Conservation (phyloP, 2,888 invertebrate species). For the Pandemis corylana region DNA sequence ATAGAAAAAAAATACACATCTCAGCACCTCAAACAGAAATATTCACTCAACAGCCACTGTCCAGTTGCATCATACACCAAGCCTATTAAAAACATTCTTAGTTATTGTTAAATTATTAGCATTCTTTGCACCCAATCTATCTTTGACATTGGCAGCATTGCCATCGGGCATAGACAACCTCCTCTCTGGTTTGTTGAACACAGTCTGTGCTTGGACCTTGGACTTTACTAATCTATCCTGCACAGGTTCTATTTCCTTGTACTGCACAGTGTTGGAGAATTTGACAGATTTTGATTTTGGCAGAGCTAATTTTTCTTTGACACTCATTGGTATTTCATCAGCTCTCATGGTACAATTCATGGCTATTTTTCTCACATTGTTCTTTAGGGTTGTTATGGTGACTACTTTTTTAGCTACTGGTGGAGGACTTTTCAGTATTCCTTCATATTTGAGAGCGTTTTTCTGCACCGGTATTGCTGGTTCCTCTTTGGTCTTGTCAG, state of each 20-base stretch:
- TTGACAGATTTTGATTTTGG: conserved; percentile 76
- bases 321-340: conserved; percentile 73
- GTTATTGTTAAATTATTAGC: conserved; percentile 67
- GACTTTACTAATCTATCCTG: conserved; percentile 44
- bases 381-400: conserved; percentile 67
- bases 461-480: conserved; percentile 62
- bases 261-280: conserved; percentile 75
- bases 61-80: conserved; percentile 56
- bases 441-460: conserved; percentile 78
- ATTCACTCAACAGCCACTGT: neutral
- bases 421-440: conserved; percentile 68
- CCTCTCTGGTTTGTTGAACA: conserved; percentile 79
- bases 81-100: conserved; percentile 72
- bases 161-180: conserved; percentile 72
- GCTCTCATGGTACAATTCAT: conserved; percentile 77
- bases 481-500: conserved; percentile 44
- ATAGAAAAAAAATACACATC: neutral
- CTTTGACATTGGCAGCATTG: conserved; percentile 61
- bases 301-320: conserved; percentile 72
- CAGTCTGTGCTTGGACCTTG: conserved; percentile 50
- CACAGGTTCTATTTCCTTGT: conserved; percentile 73
- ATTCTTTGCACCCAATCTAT: conserved; percentile 67
- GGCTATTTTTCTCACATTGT: conserved; percentile 68
- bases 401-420: conserved; percentile 61
- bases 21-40: neutral